Conservation (phyloP, 2,888 invertebrate species). For the Oegoconia quadripuncta region DNA sequence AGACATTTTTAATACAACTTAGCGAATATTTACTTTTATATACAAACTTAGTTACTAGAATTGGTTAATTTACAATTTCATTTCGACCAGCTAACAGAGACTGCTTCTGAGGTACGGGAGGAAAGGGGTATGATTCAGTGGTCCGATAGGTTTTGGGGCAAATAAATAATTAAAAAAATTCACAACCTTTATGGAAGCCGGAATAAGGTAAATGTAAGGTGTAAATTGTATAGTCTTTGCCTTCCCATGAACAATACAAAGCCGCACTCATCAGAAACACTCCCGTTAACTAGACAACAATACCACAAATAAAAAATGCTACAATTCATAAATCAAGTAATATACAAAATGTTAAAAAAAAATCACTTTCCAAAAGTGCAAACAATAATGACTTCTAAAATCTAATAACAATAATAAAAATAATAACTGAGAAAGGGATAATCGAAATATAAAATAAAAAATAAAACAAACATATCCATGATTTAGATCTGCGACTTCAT, state of each 20-base stretch:
- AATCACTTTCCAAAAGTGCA: neutral
- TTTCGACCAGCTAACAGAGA: neutral
- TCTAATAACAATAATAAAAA: conserved; percentile 1
- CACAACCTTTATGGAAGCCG: no score
- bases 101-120: neutral
- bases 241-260: no score
- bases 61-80: neutral
- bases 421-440: neutral
- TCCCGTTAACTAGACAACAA: no score
- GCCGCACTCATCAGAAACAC: no score
- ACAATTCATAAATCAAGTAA: no score
- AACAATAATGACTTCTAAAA: neutral
- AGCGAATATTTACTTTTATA: neutral
- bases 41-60: neutral
- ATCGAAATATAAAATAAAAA: neutral
- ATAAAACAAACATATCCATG: neutral
- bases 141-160: no score
- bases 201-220: no score
- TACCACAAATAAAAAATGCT: neutral
- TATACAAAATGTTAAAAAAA: neutral
- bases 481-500: conserved; percentile 11
- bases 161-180: no score
- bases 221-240: no score
- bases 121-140: no score
- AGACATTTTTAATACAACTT: neutral